Base-by-base conservation (phyloP, 2,113 vertebrate species). In the Morone chrysops region DNA sequence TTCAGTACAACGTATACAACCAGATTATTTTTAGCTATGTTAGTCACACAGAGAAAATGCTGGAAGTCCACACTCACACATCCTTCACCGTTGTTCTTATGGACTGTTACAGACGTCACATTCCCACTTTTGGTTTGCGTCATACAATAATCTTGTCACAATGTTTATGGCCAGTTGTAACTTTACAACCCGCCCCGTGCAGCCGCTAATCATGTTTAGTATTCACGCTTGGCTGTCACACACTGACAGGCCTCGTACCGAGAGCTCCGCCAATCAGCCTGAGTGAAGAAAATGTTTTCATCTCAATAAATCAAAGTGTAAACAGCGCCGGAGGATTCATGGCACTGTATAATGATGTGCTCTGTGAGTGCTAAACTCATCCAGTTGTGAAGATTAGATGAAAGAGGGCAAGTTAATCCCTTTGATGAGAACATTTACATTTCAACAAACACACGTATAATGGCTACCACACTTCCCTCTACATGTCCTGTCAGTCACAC, bases 231-330 rank as follows among this genome's bases (percentile, higher is more conserved):
- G 38, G 51, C 70, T 82, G 80, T 84, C 75, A 63, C 67, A 69
- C 57, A 25, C 22, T 72, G 85, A 78, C 65, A 70, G 70, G 62
- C 65, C 14, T 54, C 7, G 51, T 22, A 10, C 25, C 8, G 38
- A 77, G 53, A 54, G 78, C 61, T 51, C 60, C 10, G 50, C 66
- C 73, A 67, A 76, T 81, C 86, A 40, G 66, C 56, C 62, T 59
- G 80, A 79, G 65, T 40, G 78, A 40, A 50, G 70, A 70, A 80
- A 72, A 68, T 60, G 68, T 85, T 87, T 79, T 80, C 43, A 73
- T 89, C 71, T 74, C 68, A 80, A n/a, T 84, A 80, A 87, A 87
- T 92, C 63, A 85, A 87, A 85, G 78, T 66, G 74, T 76, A 83
- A 75, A 86, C 80, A 59, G 56, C 6, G 54, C 53, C 7, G 48